Evolutionary conservation across 2,113 vertebrate species (phyloP), one percentile per base, ranked within the genome.

Genomic region (Lepus timidus): DNA sequence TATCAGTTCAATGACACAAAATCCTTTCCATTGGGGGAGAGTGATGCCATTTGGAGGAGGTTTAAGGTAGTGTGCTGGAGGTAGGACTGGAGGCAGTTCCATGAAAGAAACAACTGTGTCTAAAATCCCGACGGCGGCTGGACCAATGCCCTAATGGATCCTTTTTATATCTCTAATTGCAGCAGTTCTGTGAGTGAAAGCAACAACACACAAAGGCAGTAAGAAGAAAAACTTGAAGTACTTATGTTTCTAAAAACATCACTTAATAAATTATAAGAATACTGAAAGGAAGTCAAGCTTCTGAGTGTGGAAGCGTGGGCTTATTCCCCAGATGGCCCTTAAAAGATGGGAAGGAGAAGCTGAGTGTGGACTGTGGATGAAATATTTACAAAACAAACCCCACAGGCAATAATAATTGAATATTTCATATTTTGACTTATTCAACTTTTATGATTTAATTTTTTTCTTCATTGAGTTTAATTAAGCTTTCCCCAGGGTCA

Each of bases 381-480:
- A 39, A 96, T 97, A 23, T 97, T 98, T 97, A 97, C 98, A 97
- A 90, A 98, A 97, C 67, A 97, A 95, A 96, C 58, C 93, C 96
- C 92, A 94, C 23, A 94, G 91, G 95, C 88, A 93, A 97, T 95
- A 94, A 93, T 95, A 97, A 97, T 92, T 80, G 88, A 98, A 97
- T 96, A 97, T 98, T 97, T 98, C 96, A 93, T 97, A 96, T 97
- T 98, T 97, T 97, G 90, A 97, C 97, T 98, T 95, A 91, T 92
- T 96, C 84, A 97, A 94, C 71, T 98, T 98, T 98, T 97, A 98
- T 98, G 97, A 97, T 97, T 97, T 97, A 97, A 93, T 97, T 98
- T 98, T 98, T 96, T 95, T 98, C 81, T 98, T 98, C 96, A 85
- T 96, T 97, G 96, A 95, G n/a, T 97, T 97, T 96, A 98, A 98